Evolutionary conservation across 2,888 invertebrate genomes (phyloP), one percentile per base, ranked within the genome.

Genomic region (Notodonta dromedarius): DNA sequence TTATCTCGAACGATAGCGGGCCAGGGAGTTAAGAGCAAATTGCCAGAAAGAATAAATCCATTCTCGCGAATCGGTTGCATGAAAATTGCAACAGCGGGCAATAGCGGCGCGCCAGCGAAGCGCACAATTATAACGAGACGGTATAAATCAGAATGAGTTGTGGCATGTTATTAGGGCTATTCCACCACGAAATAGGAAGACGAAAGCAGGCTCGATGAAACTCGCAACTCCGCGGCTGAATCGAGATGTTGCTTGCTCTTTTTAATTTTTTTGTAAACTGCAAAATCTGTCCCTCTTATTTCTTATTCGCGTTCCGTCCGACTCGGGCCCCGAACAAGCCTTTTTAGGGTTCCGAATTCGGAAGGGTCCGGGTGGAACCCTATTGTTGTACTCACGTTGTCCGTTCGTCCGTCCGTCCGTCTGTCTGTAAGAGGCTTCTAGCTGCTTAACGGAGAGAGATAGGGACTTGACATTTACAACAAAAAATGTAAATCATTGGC

Each of bases 101-200:
- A 87, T 87, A 86, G 86, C 85, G 80, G 85, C 81, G 84, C 86
- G 87, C 87, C 90, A 90, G 84, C 90, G 87, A 84, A 89, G 91
- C 93, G 92, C 85, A 87, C 93, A 91, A 91, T 92, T 93, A 92
- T 93, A 93, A 93, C 90, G 92, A 93, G 93, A 87, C 83, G 84
- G 88, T 85, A 93, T 94, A 93, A 94, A 94, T 94, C 94, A 93
- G 90, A 89, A 91, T 92, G 93, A 93, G 89, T 91, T 91, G 93
- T 91, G 93, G 93, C 91, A 87, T 89, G 90, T 90, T 94, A 93
- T 93, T 93, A 94, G 90, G 89, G 89, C 87, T 87, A 87, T 88
- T 88, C 85, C 85, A 84, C 83, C 81, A 87, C 85, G 82, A 87
- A 89, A 88, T 87, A 86, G 85, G 85, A 89, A 88, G 90, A 89